Percentiles rank a stretch among this genome's conserved stretches.
These are phyloP conservation scores for Drosophila meridiana DNA, from an alignment of 2,888 invertebrate genomes.

Conservation along the genomic window DNA sequence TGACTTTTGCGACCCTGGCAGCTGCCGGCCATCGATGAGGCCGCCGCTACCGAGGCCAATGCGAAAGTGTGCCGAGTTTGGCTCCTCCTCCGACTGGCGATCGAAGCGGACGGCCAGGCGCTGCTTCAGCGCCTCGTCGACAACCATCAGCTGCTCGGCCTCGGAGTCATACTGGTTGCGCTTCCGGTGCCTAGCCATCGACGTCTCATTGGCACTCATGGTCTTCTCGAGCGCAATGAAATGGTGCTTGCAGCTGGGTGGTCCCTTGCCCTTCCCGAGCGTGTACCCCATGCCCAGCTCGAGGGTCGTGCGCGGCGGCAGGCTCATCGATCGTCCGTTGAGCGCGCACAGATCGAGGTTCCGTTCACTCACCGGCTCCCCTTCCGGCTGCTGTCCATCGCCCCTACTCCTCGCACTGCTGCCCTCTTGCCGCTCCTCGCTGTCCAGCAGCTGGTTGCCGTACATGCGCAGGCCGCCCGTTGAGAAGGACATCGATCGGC, in stretches of 20 bases:
- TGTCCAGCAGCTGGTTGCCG: not conserved
- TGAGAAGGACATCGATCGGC: constrained; percentile 58
- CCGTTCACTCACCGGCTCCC: not conserved
- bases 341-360: not conserved
- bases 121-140: constrained; percentile 54
- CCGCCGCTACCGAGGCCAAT: constrained; percentile 1
- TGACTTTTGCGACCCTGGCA: not conserved
- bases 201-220: constrained; percentile 5
- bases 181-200: constrained; percentile 4
- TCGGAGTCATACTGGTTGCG: not conserved
- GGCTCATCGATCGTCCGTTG: constrained; percentile 53
- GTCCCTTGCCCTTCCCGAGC: constrained; percentile 8
- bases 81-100: constrained; percentile 1
- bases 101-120: constrained; percentile 40
- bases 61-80: not conserved
- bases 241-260: constrained; percentile 46
- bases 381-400: not conserved
- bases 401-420: not conserved
- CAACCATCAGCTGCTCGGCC: constrained; percentile 47
- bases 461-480: constrained; percentile 23
- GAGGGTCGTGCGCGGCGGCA: constrained; percentile 37
- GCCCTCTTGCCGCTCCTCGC: not conserved
- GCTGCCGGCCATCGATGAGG: constrained; percentile 5
- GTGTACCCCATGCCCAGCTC: constrained; percentile 12
- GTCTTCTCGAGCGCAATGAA: constrained; percentile 39